Percentiles rank a stretch among this genome's conserved stretches.
These are phyloP conservation scores for Melanostoma scalare DNA, from an alignment of 2,888 invertebrate genomes.

Conservation along the genomic window DNA sequence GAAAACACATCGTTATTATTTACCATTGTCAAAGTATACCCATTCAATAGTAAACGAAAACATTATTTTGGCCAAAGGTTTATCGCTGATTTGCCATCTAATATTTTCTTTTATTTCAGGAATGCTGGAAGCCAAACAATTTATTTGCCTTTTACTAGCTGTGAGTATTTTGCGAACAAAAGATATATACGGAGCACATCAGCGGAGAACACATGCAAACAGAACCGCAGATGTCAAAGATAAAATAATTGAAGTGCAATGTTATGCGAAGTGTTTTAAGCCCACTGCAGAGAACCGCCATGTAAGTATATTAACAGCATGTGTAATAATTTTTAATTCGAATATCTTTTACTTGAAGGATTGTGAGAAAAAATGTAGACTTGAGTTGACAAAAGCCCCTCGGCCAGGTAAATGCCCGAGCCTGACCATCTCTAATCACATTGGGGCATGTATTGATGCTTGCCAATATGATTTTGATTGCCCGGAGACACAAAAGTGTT, in stretches of 20 bases:
- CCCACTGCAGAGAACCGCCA: slow-evolving; percentile 41
- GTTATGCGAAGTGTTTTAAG: slow-evolving; percentile 78
- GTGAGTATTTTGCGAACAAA: slow-evolving; percentile 66
- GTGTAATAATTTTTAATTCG: not conserved
- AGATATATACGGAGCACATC: slow-evolving; percentile 62
- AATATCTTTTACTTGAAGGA: slow-evolving; percentile 40
- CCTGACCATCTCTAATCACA: slow-evolving; percentile 74
- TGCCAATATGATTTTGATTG: slow-evolving; percentile 86
- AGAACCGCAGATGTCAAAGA: slow-evolving; percentile 78
- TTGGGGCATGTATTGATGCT: slow-evolving; percentile 78
- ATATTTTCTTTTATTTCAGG: slow-evolving; percentile 33
- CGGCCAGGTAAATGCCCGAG: slow-evolving; percentile 79
- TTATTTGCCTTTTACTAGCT: slow-evolving; percentile 68
- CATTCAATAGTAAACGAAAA: too few relatives aligned
- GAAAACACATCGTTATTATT: too few relatives aligned
- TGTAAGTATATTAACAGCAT: slow-evolving; percentile 20
- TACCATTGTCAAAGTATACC: too few relatives aligned
- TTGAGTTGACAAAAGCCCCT: slow-evolving; percentile 77
- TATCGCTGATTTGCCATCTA: not conserved
- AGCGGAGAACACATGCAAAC: slow-evolving; percentile 70
- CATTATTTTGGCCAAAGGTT: too few relatives aligned
- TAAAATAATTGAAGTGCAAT: slow-evolving; percentile 80
- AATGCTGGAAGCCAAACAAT: slow-evolving; percentile 69
- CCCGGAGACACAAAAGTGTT: slow-evolving; percentile 87
- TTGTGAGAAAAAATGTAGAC: slow-evolving; percentile 77